Percentiles rank a stretch among this genome's conserved stretches.
Conservation (phyloP, 2,113 vertebrate species). For the Microcebus ravelobensis region DNA sequence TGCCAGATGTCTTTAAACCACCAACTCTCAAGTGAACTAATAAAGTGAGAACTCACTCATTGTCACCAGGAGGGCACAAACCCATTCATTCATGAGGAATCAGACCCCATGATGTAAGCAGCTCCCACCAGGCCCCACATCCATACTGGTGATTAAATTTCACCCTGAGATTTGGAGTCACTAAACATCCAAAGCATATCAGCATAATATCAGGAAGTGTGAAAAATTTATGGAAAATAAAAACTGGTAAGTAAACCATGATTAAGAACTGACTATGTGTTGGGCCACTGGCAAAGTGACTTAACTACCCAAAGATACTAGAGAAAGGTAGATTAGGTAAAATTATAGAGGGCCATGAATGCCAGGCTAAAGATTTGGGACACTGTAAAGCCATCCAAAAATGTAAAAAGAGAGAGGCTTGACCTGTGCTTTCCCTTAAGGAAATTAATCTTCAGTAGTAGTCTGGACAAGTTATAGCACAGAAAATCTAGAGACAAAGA, state of each 20-base stretch:
- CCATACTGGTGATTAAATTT: too few species aligned
- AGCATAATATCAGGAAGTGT: background rate
- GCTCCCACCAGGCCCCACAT: too few species aligned
- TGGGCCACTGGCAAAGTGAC: background rate
- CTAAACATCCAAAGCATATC: too few species aligned
- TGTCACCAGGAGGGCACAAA: too few species aligned
- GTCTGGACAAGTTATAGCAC: background rate
- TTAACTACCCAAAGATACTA: background rate
- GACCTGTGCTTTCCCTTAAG: background rate
- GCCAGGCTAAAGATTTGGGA: background rate
- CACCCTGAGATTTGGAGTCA: too few species aligned
- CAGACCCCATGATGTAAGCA: too few species aligned
- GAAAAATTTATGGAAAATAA: background rate
- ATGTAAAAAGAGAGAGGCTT: background rate
- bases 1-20: too few species aligned
- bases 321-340: background rate
- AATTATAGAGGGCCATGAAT: fast-evolving
- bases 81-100: too few species aligned
- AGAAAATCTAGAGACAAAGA: background rate
- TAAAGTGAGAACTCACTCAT: too few species aligned
- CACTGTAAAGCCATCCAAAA: background rate
- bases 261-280: background rate
- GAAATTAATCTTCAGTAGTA: background rate
- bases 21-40: too few species aligned
- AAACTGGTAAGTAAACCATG: background rate